phyloP scores from a whole-genome alignment of 2,113 vertebrate genomes.

The Himantopus leucocephalus region DNA sequence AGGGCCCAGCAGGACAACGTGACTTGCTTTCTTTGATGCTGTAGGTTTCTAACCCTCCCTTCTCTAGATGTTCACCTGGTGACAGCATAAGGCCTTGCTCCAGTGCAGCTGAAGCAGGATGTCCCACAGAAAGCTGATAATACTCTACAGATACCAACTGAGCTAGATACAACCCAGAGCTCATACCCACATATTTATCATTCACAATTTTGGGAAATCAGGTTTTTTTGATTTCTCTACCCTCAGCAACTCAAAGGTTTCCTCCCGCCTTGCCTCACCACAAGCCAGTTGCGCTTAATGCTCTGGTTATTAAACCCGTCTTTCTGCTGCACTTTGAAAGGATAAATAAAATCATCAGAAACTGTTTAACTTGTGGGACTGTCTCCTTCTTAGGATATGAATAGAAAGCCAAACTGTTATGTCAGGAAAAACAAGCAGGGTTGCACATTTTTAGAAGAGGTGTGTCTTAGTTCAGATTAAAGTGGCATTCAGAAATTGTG shows the following conservation, averaged over 20 bases:
- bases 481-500: not conserved
- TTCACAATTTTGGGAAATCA: not conserved
- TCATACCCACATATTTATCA: not conserved
- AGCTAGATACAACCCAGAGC: not conserved
- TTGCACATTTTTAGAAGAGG: conserved; percentile 31
- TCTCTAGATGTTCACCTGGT: not conserved
- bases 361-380: not conserved
- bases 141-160: not conserved
- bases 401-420: not conserved
- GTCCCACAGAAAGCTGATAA: not conserved
- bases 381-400: not conserved
- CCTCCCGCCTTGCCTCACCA: not conserved
- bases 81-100: not conserved
- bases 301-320: not conserved
- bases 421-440: not conserved
- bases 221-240: not conserved
- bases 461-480: conserved; percentile 14
- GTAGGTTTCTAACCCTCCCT: not conserved
- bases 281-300: not conserved
- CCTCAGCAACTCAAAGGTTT: not conserved
- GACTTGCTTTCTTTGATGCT: not conserved
- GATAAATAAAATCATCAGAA: not conserved
- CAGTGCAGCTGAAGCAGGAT: not conserved
- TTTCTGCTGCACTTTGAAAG: not conserved
- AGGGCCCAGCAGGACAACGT: not conserved